A percentile compares a stretch with the other conserved stretches of the same genome.
Evolutionary conservation across 2,113 vertebrate species (phyloP).

Genomic region (Catagonus wagneri): DNA sequence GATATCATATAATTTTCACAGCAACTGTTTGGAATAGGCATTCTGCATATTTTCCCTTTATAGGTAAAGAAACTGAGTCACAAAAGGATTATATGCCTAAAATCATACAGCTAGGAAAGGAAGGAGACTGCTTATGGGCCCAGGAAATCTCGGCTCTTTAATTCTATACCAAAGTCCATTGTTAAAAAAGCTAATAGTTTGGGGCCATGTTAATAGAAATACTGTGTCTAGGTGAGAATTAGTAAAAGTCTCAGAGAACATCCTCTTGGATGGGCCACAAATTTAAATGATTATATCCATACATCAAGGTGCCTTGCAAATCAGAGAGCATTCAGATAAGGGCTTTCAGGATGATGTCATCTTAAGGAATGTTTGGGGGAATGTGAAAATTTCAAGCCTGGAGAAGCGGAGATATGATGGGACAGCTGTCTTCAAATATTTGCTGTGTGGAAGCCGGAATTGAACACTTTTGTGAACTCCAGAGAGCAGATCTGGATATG

Average conservation of each 20-base stretch:
- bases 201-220: background rate
- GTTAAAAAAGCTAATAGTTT: background rate
- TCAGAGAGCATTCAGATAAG: background rate
- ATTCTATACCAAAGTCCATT: background rate
- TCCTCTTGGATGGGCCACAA: background rate
- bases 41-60: background rate
- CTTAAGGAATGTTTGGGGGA: background rate
- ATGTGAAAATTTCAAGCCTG: background rate
- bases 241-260: background rate
- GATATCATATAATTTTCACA: background rate
- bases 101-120: background rate
- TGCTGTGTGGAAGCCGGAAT: background rate
- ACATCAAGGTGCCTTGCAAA: background rate
- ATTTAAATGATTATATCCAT: constrained; percentile 21
- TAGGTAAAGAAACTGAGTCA: background rate
- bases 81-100: background rate
- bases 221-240: background rate
- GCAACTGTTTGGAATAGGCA: background rate
- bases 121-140: background rate
- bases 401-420: background rate
- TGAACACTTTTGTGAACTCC: background rate
- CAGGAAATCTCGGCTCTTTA: background rate
- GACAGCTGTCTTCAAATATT: background rate
- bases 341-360: background rate
- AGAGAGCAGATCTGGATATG: background rate